Conservation (phyloP, 2,113 vertebrate species). For the Mola mola region DNA sequence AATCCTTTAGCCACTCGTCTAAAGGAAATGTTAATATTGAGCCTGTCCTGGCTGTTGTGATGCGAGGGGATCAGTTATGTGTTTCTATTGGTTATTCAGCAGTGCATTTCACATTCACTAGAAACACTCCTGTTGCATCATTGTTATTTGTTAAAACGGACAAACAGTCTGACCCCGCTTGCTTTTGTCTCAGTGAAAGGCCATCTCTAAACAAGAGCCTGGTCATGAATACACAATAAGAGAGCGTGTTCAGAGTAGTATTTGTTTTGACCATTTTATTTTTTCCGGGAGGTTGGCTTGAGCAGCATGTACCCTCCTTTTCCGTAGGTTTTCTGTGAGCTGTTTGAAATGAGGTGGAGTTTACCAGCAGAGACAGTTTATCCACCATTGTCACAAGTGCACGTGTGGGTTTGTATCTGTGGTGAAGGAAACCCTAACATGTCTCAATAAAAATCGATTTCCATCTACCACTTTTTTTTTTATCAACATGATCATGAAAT, state of each 20-base stretch:
- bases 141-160: conserved; percentile 80
- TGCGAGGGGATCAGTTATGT: conserved; percentile 71
- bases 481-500: too few species aligned
- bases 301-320: conserved; percentile 29
- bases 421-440: too few species aligned
- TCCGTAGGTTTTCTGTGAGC: too few species aligned
- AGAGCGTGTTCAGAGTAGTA: conserved; percentile 48
- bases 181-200: conserved; percentile 76
- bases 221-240: conserved; percentile 70
- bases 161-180: conserved; percentile 65
- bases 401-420: background rate
- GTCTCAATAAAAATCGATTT: too few species aligned
- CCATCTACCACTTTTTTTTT: too few species aligned
- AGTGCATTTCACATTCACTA: conserved; percentile 73
- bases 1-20: conserved; percentile 78
- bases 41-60: conserved; percentile 80
- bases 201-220: conserved; percentile 71
- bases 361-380: conserved; percentile 5
- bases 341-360: background rate
- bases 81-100: conserved; percentile 60
- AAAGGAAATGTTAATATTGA: conserved; percentile 85
- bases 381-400: background rate
- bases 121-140: conserved; percentile 72
- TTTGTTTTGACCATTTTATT: conserved; percentile 62
- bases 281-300: conserved; percentile 21